Evolutionary conservation across 1,140 invertebrate species (phyloP).

Genomic region (roundworm (Caenorhabditis elegans)): DNA sequence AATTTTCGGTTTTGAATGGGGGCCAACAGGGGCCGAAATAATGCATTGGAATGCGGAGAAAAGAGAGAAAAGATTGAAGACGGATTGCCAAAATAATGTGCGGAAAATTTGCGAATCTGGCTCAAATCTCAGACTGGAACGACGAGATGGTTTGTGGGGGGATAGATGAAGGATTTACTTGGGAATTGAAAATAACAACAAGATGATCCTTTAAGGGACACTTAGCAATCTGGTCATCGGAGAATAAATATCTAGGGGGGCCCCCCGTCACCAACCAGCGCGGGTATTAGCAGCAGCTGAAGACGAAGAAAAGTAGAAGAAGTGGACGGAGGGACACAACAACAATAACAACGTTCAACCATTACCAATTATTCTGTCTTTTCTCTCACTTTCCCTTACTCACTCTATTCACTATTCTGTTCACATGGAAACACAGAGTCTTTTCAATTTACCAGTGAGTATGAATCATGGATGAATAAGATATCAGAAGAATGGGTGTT

Average conservation of each 20-base stretch:
- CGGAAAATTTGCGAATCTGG: background rate
- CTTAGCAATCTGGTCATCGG: too few species aligned
- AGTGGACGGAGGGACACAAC: background rate
- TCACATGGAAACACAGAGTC: slow-evolving; percentile 18
- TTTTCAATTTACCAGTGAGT: too few species aligned
- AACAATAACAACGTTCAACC: background rate
- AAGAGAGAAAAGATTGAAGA: background rate
- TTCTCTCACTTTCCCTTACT: background rate
- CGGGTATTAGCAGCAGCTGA: background rate
- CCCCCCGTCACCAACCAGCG: too few species aligned
- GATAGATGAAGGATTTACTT: background rate
- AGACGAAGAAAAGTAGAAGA: background rate
- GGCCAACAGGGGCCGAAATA: background rate
- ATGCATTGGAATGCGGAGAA: background rate
- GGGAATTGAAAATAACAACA: background rate
- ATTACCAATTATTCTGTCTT: slow-evolving; percentile 19
- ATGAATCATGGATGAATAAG: too few species aligned
- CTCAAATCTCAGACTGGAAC: slow-evolving; percentile 7
- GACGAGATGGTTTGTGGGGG: background rate
- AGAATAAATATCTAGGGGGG: too few species aligned
- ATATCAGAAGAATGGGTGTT: too few species aligned
- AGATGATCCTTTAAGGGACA: too few species aligned
- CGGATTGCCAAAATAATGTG: slow-evolving; percentile 18
- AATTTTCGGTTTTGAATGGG: slow-evolving; percentile 12
- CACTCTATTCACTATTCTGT: background rate